phyloP scores from a whole-genome alignment of 2,113 vertebrate genomes.

The Otus sunia region DNA sequence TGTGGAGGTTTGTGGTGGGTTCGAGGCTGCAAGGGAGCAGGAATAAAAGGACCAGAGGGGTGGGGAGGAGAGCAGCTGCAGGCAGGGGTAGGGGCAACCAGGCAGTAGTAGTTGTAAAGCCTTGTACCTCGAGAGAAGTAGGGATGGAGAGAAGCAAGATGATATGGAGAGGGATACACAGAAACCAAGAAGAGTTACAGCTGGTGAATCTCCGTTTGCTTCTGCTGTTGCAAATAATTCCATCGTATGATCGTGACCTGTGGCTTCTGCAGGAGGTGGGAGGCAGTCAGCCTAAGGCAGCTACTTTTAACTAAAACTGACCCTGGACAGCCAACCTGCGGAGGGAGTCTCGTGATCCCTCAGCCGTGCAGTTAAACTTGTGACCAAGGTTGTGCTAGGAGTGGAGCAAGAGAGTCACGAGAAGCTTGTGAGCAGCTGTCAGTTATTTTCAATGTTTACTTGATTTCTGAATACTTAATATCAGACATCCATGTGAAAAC shows the following conservation, averaged over 20 bases:
- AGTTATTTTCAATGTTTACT: background rate
- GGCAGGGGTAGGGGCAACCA: background rate
- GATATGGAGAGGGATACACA: background rate
- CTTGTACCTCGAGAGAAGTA: background rate
- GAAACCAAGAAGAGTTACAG: background rate
- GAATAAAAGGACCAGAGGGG: background rate
- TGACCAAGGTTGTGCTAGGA: background rate
- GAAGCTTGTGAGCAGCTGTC: background rate
- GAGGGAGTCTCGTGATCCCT: background rate
- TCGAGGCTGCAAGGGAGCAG: background rate
- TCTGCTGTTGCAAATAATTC: background rate
- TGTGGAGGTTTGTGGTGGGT: background rate
- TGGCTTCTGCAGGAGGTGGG: background rate
- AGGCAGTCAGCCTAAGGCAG: background rate
- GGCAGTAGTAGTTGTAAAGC: background rate
- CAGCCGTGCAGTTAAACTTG: accelerated
- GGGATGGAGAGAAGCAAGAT: too few species aligned
- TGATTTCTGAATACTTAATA: accelerated
- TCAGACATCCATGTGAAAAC: accelerated
- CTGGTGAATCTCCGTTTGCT: background rate
- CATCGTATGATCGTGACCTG: background rate
- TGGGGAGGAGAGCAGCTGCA: background rate
- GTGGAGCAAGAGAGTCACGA: background rate
- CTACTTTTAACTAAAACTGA: background rate
- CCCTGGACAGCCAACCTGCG: background rate